A percentile compares a stretch with the other conserved stretches of the same genome.
Conservation (phyloP, 2,888 invertebrate genomes). For the Pterobdella sp. region DNA sequence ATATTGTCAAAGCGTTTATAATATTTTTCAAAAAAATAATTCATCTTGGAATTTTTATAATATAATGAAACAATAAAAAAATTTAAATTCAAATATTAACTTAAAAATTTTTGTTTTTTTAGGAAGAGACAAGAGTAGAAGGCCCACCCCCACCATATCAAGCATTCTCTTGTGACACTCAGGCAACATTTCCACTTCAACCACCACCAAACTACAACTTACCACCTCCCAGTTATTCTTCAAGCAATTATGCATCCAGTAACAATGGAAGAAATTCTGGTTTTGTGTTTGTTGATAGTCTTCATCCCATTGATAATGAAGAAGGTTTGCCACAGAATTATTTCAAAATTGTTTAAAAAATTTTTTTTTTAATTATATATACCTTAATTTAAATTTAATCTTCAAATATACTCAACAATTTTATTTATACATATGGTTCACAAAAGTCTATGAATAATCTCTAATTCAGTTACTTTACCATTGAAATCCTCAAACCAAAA, state of each 20-base stretch:
- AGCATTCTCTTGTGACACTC: not conserved
- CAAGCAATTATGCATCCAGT: not conserved
- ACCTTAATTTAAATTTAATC: not conserved
- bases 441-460: too few relatives aligned
- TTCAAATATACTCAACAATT: not conserved
- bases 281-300: not conserved
- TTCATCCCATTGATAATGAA: not conserved
- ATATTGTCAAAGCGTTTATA: too few relatives aligned
- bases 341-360: not conserved
- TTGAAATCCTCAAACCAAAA: not conserved
- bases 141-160: constrained; percentile 5
- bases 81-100: too few relatives aligned
- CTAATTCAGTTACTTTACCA: too few relatives aligned
- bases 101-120: too few relatives aligned
- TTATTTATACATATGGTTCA: too few relatives aligned
- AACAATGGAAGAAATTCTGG: not conserved
- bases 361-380: not conserved
- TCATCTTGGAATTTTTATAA: too few relatives aligned
- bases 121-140: not conserved
- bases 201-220: not conserved
- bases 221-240: constrained; percentile 1
- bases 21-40: too few relatives aligned
- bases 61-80: too few relatives aligned
- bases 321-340: not conserved
- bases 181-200: not conserved